Base-by-base conservation (phyloP, 1,140 invertebrate species). In the Lasioglossum baleicum region DNA sequence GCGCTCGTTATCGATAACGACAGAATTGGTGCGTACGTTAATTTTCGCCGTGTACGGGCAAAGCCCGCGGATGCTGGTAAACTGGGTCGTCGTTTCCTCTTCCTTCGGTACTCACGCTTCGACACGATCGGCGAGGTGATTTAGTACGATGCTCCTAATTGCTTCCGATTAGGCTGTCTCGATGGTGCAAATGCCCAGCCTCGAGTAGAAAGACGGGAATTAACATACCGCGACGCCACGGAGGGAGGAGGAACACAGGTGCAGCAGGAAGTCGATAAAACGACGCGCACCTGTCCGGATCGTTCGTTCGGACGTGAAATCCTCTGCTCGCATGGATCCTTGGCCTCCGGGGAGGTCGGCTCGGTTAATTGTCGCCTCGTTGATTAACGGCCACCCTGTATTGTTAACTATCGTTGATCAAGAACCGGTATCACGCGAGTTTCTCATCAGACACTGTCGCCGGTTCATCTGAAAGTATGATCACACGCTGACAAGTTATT, bases 181-280 rank as follows among this genome's bases (percentile, higher is more conserved):
- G 20, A 48, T 63, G 72, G 68, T 72, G 67, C 78, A 64, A 44
- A 56, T 64, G 68, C 74, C 78, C 84, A 60, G 48, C 82, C 82
- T 20, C 78, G 75, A 48, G 53, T 63, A 58, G 68, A 76, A 72
- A 73, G 75, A 75, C 31, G 53, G 53, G 77, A 74, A 53, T 80
- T 80, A 80, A 72, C 80, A 66, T 56, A 66, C 60, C 61, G 51
- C 40, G 75, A 64, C 53, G 65, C 71, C 69, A 75, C 63, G n/a
- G 48, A 51, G 22, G 13, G 20, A 69, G 44, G 48, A 15, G 48
- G 40, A 40, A 48, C 83, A 75, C 84, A 86, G 84, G 85, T 83
- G 84, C 77, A 86, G 70, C 85, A 80, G 85, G 84, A 87, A 86
- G 77, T 78, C 77, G 74, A 83, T 81, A 75, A 76, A 74, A 63